Percentiles rank a stretch among this genome's conserved stretches.
Evolutionary conservation across 1,140 invertebrate species (phyloP).

Genomic region (Xylocopa sonorina): DNA sequence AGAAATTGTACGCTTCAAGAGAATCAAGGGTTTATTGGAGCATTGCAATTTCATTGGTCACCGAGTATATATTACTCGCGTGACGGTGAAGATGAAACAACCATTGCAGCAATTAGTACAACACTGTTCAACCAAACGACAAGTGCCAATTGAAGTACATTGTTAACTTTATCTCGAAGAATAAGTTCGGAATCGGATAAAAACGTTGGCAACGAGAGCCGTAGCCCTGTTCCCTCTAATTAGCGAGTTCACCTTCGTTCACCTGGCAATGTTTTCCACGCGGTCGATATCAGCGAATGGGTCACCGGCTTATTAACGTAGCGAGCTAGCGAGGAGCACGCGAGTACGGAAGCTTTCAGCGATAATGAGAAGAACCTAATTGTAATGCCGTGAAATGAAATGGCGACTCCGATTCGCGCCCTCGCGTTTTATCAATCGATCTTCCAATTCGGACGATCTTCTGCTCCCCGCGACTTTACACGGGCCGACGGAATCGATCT

Average conservation of each 20-base stretch:
- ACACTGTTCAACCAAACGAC: too few species aligned
- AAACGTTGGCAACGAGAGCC: not conserved
- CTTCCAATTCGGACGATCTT: conserved; percentile 31
- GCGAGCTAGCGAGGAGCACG: conserved; percentile 32
- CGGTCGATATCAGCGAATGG: conserved; percentile 28
- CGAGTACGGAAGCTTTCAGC: conserved; percentile 53
- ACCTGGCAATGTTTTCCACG: conserved; percentile 38
- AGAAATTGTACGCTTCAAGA: too few species aligned
- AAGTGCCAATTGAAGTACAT: too few species aligned
- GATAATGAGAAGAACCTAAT: conserved; percentile 66
- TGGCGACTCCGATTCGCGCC: conserved; percentile 8
- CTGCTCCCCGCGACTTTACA: conserved; percentile 12
- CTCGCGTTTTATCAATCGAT: conserved; percentile 25
- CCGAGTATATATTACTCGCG: too few species aligned
- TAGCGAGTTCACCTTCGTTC: conserved; percentile 34
- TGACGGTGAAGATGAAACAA: too few species aligned
- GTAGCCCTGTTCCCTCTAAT: conserved; percentile 31
- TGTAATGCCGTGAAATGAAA: conserved; percentile 64
- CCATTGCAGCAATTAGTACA: too few species aligned
- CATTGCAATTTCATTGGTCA: too few species aligned
- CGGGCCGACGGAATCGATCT: conserved; percentile 38
- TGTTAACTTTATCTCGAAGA: not conserved
- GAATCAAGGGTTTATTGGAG: too few species aligned
- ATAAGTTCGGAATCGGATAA: not conserved
- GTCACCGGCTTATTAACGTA: conserved; percentile 53